A percentile compares a stretch with the other conserved stretches of the same genome.
Evolutionary conservation across 2,888 invertebrate genomes (phyloP).

Genomic region (Drosophila barbarae): DNA sequence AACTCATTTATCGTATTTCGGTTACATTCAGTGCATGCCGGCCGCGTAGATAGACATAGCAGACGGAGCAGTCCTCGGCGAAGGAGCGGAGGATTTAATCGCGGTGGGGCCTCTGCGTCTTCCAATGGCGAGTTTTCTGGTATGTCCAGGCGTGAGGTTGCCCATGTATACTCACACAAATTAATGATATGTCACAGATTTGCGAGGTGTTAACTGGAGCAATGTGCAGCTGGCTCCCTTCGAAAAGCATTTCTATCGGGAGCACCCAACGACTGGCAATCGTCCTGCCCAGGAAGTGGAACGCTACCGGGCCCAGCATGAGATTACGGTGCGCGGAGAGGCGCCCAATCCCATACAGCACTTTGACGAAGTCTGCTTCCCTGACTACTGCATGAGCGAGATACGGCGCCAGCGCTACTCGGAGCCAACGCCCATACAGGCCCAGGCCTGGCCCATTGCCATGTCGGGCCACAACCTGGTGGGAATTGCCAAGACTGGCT

Average conservation of each 20-base stretch:
- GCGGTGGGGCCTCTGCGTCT: constrained; percentile 81
- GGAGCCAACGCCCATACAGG: constrained; percentile 91
- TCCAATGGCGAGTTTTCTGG: constrained; percentile 29
- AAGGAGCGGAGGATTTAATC: constrained; percentile 86
- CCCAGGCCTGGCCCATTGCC: constrained; percentile 92
- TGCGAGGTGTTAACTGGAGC: constrained; percentile 82
- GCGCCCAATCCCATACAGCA: constrained; percentile 88
- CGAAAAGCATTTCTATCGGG: constrained; percentile 90
- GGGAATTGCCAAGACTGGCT: constrained; percentile 91
- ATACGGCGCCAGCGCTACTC: constrained; percentile 84
- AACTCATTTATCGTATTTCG: constrained; percentile 6
- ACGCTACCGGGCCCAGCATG: constrained; percentile 84
- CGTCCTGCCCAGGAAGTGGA: constrained; percentile 86
- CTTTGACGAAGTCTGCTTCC: constrained; percentile 90
- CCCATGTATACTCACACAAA: background rate
- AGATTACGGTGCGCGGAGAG: constrained; percentile 87
- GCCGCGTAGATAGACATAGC: constrained; percentile 70
- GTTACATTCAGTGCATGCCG: constrained; percentile 58
- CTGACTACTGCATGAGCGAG: constrained; percentile 86
- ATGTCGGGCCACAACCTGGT: constrained; percentile 90
- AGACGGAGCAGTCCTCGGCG: constrained; percentile 48
- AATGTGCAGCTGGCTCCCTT: constrained; percentile 84
- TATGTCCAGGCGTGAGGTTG: background rate
- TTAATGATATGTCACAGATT: constrained; percentile 70
- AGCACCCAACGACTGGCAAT: constrained; percentile 83